Base-by-base conservation (phyloP, 2,888 invertebrate species). In the Amiota communis region DNA sequence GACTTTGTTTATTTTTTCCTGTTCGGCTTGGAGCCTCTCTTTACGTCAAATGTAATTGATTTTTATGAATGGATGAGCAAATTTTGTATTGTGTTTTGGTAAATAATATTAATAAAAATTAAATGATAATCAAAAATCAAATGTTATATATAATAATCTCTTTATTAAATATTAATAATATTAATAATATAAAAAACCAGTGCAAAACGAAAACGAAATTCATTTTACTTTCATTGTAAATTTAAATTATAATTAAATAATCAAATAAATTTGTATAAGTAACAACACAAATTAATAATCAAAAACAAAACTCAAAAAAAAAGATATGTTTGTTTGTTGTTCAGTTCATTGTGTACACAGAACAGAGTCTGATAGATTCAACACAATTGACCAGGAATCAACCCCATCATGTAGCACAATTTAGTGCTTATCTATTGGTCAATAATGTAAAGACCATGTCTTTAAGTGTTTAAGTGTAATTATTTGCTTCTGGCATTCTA, bases 171-270 rank as follows among this genome's bases (percentile, higher is more conserved):
- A 36, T 36, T 36, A 36, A 36, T 36, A 36, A 36, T 36, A 36
- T 2, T 23, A 23, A 36, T 36, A 36, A 36, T 36, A 36, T 2
- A 2, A 23, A 36, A 36, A 36, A 36, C 36, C 36, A 4, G 36
- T 36, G 36, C 36, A 57, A 57, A n/a, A 11, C n/a, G 15, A 57
- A n/a, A 57, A 57, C 11, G 10, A 59, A 17, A 59, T 59, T 59
- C 20, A 23, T 23, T 23, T 59, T 17, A 20, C 10, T 12, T 59
- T 10, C 23, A 11, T 17, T 17, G 59, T 20, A 59, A 20, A 59
- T 59, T 20, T 17, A 59, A 59, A 59, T 20, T 59, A 17, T 11
- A 59, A 20, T 59, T 59, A 59, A 59, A 23, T n/a, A 11, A 59
- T 12, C 11, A 11, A 17, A 17, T 59, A 59, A 20, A 17, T 11